These are phyloP conservation scores for Hyles euphorbiae DNA, from an alignment of 1,140 invertebrate species.

Conservation along the genomic window DNA sequence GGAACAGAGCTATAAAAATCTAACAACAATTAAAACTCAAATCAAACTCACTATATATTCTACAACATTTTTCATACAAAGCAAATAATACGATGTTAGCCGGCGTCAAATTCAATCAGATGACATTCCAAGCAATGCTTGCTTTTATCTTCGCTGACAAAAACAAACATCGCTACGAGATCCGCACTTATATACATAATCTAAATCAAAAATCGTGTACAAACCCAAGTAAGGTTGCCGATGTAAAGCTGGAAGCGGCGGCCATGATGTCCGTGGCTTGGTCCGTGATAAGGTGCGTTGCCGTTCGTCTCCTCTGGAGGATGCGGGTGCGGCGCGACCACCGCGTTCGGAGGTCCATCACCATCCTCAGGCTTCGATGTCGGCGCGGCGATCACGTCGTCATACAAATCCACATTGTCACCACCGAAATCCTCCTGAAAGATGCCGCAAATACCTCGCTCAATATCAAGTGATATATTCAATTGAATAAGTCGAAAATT, in stretches of 20 bases:
- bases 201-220: conserved; percentile 61
- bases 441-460: conserved; percentile 18
- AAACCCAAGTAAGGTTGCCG: conserved; percentile 94
- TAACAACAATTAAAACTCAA: too few species aligned
- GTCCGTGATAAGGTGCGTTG: conserved; percentile 80
- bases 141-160: conserved; percentile 19
- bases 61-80: too few species aligned
- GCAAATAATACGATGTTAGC: too few species aligned
- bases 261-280: conserved; percentile 79
- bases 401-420: conserved; percentile 95
- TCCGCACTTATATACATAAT: conserved; percentile 47
- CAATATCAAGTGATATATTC: too few species aligned
- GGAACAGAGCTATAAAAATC: neutral
- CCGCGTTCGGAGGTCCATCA: conserved; percentile 68
- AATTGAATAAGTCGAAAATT: too few species aligned
- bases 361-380: conserved; percentile 75
- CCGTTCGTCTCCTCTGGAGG: conserved; percentile 82
- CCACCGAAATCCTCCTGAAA: conserved; percentile 88
- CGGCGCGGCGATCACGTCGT: conserved; percentile 93
- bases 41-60: too few species aligned
- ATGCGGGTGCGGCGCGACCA: conserved; percentile 55
- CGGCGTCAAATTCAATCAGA: conserved; percentile 1
- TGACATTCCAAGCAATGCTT: conserved; percentile 21
- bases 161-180: conserved; percentile 21
- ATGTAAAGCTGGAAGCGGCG: conserved; percentile 94